phyloP scores from a whole-genome alignment of 2,797 vertebrate genomes.

The Ataeniobius toweri region DNA sequence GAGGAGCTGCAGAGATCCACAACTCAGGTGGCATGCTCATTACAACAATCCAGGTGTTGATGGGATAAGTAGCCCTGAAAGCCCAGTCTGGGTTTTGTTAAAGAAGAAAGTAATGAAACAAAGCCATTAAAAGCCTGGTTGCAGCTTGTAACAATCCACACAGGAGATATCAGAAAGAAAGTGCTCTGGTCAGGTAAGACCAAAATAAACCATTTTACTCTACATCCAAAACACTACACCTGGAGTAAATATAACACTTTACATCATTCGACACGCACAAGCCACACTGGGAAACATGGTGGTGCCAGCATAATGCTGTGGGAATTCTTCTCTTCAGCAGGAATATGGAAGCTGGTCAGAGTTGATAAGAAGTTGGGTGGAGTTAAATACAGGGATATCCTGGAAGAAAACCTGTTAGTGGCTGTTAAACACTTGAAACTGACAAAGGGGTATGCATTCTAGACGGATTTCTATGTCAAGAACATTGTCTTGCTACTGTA shows the following conservation, averaged over 20 bases:
- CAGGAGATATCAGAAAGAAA: background rate
- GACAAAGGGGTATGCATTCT: background rate
- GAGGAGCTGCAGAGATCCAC: background rate
- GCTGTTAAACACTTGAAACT: background rate
- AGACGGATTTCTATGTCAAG: slow-evolving; percentile 13
- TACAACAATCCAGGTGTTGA: background rate
- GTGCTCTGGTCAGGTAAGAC: background rate
- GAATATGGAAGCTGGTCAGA: background rate
- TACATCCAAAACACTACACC: background rate
- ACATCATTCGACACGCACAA: background rate
- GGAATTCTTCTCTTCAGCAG: too few species aligned
- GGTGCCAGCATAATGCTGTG: background rate
- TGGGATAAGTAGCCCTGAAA: background rate
- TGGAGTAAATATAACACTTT: background rate
- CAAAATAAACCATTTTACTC: background rate
- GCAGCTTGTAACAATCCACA: background rate
- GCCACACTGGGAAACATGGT: background rate
- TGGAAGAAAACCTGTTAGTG: background rate
- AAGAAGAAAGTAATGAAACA: background rate
- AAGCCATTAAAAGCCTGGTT: background rate
- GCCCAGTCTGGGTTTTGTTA: background rate
- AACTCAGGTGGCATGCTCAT: background rate
- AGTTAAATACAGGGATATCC: background rate
- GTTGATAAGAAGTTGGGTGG: background rate
- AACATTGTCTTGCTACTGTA: slow-evolving; percentile 31